Base-by-base conservation (phyloP, 2,797 vertebrate genomes). In the Heterohyrax brucei region DNA sequence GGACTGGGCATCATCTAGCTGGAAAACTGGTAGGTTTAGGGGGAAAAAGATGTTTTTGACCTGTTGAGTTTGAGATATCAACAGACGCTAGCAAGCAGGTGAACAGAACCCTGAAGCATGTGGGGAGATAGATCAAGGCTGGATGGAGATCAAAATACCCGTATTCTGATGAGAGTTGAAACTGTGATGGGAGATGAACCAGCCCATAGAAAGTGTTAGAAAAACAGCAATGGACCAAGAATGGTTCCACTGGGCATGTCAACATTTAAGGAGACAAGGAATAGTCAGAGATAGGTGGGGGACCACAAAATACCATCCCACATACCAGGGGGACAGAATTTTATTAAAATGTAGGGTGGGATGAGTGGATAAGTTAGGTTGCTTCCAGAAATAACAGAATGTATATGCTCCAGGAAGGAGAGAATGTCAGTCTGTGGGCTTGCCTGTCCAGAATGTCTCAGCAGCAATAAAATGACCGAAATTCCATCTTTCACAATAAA, bases 401-500 rank as follows among this genome's bases (percentile, higher is more conserved):
- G 66, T 82, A 78, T 89, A 89, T 72, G 66, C 39, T 84, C 48
- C 33, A 53, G 76, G 68, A 88, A 75, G 84, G 26, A 26, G 48
- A 91, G 81, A 92, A 76, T 79, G 86, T 86, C 86, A 70, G 16
- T 72, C 61, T 96, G 77, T 48, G 59, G 87, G 10, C 68, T 95
- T 90, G 95, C 78, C 87, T 84, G 61, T 95, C 50, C 78, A 94
- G 73, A 96, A 85, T 48, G 46, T 94, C 79, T 95, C 81, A 76
- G 92, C 92, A 76, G 93, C 72, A 95, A 86, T 97, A 85, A 96
- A 95, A 92, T 53, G 80, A 89, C 75, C 95, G 90, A 85, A 97
- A 94, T 97, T 91, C 94, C 94, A 86, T 82, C 94, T 96, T 95
- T 83, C 89, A 93, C 96, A 97, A 95, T 76, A 95, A 96, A 96